phyloP scores from a whole-genome alignment of 2,797 vertebrate genomes.

The Orestias chungarensis region DNA sequence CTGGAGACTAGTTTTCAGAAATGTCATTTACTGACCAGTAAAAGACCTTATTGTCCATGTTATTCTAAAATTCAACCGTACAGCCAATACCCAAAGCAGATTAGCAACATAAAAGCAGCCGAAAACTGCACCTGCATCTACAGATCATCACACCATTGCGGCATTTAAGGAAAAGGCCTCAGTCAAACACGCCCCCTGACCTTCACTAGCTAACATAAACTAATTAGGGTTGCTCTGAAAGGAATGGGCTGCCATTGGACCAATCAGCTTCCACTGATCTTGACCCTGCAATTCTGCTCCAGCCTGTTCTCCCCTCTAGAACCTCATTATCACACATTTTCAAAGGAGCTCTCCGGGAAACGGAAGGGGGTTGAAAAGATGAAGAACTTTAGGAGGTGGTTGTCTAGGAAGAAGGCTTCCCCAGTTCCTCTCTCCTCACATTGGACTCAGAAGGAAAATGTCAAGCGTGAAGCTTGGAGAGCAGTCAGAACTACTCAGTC shows the following conservation, averaged over 20 bases:
- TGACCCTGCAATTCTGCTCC: slow-evolving; percentile 69
- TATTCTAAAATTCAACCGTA: slow-evolving; percentile 78
- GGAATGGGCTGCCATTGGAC: slow-evolving; percentile 83
- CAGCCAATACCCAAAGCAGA: slow-evolving; percentile 82
- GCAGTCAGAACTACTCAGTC: slow-evolving; percentile 72
- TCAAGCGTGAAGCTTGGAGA: slow-evolving; percentile 78
- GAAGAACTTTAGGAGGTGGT: slow-evolving; percentile 67
- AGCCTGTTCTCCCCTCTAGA: slow-evolving; percentile 73
- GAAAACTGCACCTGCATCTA: slow-evolving; percentile 89
- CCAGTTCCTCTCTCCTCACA: slow-evolving; percentile 74
- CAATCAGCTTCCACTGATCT: slow-evolving; percentile 81
- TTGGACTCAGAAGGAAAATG: slow-evolving; percentile 78
- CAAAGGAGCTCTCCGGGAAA: slow-evolving; percentile 68
- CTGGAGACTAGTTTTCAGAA: slow-evolving; percentile 53
- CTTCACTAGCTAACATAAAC: slow-evolving; percentile 97
- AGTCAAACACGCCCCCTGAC: slow-evolving; percentile 89
- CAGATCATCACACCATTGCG: slow-evolving; percentile 92
- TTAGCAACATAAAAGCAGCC: slow-evolving; percentile 82
- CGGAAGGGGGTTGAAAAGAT: slow-evolving; percentile 60
- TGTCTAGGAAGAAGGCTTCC: slow-evolving; percentile 71
- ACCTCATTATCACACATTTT: slow-evolving; percentile 86
- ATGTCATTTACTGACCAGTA: slow-evolving; percentile 81
- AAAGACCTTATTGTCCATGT: slow-evolving; percentile 84
- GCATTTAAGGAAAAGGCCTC: slow-evolving; percentile 88
- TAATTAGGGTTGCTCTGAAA: slow-evolving; percentile 88